These are phyloP conservation scores for Elegia similella DNA, from an alignment of 2,888 invertebrate genomes.

Conservation along the genomic window DNA sequence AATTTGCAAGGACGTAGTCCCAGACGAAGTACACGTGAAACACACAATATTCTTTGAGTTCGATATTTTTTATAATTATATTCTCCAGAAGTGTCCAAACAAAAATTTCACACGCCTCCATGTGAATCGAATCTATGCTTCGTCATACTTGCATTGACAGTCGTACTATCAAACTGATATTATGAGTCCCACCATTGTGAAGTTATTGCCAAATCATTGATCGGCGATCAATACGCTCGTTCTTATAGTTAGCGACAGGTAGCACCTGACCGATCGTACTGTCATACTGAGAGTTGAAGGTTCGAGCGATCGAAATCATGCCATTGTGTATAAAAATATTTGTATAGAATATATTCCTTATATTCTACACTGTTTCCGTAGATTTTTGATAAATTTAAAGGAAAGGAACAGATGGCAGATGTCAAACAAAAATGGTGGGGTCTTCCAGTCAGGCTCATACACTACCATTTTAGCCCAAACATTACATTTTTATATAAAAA, in stretches of 20 bases:
- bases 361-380: no score
- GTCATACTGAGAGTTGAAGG: slow-evolving; percentile 16
- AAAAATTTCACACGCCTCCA: slow-evolving; percentile 31
- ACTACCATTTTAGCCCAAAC: no score
- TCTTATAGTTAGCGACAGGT: slow-evolving; percentile 48
- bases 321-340: no score
- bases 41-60: no score
- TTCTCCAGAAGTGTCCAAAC: not conserved
- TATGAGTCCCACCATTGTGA: slow-evolving; percentile 50
- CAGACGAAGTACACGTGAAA: no score
- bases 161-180: not conserved
- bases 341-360: no score
- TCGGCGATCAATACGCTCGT: slow-evolving; percentile 49
- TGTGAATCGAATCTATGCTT: slow-evolving; percentile 7
- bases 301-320: slow-evolving; percentile 47
- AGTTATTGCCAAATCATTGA: slow-evolving; percentile 74
- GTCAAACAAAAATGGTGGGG: no score
- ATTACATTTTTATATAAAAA: no score
- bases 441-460: no score
- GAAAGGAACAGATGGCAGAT: no score
- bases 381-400: no score
- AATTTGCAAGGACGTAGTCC: no score
- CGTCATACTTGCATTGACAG: slow-evolving; percentile 14
- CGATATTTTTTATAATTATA: not conserved
- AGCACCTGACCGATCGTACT: slow-evolving; percentile 8